Base-by-base conservation (phyloP, 1,140 invertebrate species). In the Apis dorsata region DNA sequence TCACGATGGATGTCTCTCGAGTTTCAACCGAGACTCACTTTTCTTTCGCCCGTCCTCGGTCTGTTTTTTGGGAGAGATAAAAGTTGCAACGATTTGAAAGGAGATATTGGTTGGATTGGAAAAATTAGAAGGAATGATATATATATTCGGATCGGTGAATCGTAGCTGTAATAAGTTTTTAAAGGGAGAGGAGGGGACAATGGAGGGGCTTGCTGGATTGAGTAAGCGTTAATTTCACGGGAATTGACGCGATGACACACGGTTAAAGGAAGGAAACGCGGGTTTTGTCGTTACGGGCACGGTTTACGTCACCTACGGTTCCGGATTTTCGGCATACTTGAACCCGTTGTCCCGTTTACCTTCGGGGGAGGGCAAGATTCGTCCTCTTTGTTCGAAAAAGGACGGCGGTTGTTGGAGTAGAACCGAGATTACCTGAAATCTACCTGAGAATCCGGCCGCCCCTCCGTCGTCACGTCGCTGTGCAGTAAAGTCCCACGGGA, bases 371-470 rank as follows among this genome's bases (percentile, higher is more conserved):
- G 10, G 24, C 10, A n/a, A n/a, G 59, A 28, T 59, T 57, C 28
- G 62, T 17, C 11, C 57, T 21, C 8, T 44, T 49, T 65, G 63
- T 89, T 44, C 59, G 84, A 62, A 81, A 87, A 86, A 77, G 65
- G 17, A 74, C 79, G 72, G 74, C 81, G 75, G 13, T 5, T 44
- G 68, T 11, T 63, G 74, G 63, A 63, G 68, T 7, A 7, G 65
- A 68, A 73, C 60, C 66, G 63, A 81, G 89, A 87, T 89, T 89
- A 87, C 87, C 87, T 90, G 89, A 89, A 90, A 90, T 90, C 89
- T 90, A 90, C 89, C 89, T 90, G 89, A 90, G 89, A 87, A 90
- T 86, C 86, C 83, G 24, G 24, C 24, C 83, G 34, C 34, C 34
- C 34, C 34, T 3, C 81, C 80, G 83, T 85, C 84, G 87, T 82